Base-by-base conservation (phyloP, 1,140 invertebrate genomes). In the Euura saliciscinereae region DNA sequence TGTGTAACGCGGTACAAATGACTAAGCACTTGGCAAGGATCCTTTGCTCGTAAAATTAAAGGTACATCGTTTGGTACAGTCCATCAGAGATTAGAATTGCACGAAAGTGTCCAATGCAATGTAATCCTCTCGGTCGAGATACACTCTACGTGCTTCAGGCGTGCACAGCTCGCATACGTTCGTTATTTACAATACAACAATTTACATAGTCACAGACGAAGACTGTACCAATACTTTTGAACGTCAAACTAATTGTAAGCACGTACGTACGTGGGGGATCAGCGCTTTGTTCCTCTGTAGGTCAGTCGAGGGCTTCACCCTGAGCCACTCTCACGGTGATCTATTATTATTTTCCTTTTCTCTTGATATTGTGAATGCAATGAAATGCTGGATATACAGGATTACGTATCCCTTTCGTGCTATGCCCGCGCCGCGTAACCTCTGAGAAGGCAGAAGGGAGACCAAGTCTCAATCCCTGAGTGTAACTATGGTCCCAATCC, bases 11-110 rank as follows among this genome's bases (percentile, higher is more conserved):
- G 66, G 28, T 10, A 28, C 43, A 11, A 67, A 45, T 69, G 68
- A 69, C 68, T 69, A 42, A 46, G 44, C 45, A 13, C 68, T 69
- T 69, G 68, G 68, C 68, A 69, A 28, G 44, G 68, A 42, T 69
- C 68, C 6, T 67, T 8, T 11, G 42, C 7, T 43, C 68, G 68
- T 69, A 69, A 43, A 69, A 69, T 69, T 69, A 69, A 69, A 69
- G 68, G 43, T 46, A 44, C 28, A 44, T 10, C 43, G 51, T 8
- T 59, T 59, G 51, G 51, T 28, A 28, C 28, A 28, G 28, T 28
- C 28, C 28, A 28, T 28, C 28, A 28, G 28, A 28, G 28, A 28
- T 28, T 28, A 28, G 28, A 28, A 28, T 28, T 28, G 28, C 28
- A 28, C 28, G 1, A 28, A 28, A 28, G 28, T 28, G 28, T 28